Base-by-base conservation (phyloP, 2,113 vertebrate genomes). In the Lamprologus speciosus region DNA sequence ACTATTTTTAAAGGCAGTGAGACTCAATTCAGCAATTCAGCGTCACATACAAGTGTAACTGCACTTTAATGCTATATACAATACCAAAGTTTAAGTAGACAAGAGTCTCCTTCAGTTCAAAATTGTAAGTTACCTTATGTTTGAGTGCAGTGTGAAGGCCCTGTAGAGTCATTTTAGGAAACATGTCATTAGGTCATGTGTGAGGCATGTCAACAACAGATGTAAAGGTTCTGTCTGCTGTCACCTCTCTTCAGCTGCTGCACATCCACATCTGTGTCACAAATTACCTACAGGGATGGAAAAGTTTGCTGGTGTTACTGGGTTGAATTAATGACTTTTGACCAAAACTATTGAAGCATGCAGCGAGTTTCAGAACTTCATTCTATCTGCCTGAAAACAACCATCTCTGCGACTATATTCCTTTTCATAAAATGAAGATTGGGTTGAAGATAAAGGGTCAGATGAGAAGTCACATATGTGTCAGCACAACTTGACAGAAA, bases 311-410 rank as follows among this genome's bases (percentile, higher is more conserved):
- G 1, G 42, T 50, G 70, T 2, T 50, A 50, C 70, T 31, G 23
- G 23, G 70, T 8, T 78, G 26, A 19, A 78, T 50, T 28, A 78
- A 78, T 78, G 23, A 31, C 16, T 78, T 50, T 31, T 78, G 70
- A 8, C 26, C 26, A 31, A 50, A 50, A 78, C 42, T 78, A 28
- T 5, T 78, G 21, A 75, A 47, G 68, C 40, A 73, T 26, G 8
- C 68, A 45, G 21, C 4, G 2, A 45, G 13, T 45, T 45, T 73
- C 40, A 73, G 4, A 45, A 10, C 40, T 73, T 9, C 5, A 17
- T 45, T 10, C 8, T 26, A 17, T 73, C 14, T 45, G 68, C 37
- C 37, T 45, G 40, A 45, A 73, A 73, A 45, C 21, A 73, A 17
- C 37, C 21, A 17, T 45, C 21, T 45, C 21, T 26, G 14, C 14